Evolutionary conservation across 2,888 invertebrate species (phyloP).

Genomic region (Aquatica leii): DNA sequence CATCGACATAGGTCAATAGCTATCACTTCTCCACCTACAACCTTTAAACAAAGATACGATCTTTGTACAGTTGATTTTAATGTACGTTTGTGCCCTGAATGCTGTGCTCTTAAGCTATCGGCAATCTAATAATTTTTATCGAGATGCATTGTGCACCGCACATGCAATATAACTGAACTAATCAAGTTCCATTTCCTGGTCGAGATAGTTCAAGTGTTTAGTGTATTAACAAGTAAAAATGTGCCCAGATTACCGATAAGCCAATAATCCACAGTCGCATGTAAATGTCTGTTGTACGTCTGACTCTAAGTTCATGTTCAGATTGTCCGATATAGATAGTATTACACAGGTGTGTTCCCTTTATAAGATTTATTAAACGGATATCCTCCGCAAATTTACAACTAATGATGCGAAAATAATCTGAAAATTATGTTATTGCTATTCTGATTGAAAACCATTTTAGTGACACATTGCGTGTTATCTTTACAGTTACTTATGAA

Average conservation of each 20-base stretch:
- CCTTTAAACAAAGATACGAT: conserved; percentile 8
- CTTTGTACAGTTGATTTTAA: conserved; percentile 8
- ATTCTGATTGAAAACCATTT: conserved; percentile 13
- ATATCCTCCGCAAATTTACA: conserved; percentile 37
- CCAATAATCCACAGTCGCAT: conserved; percentile 29
- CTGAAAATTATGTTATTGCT: conserved; percentile 24
- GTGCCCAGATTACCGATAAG: conserved; percentile 19
- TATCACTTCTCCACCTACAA: conserved; percentile 18
- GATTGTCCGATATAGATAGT: conserved; percentile 40
- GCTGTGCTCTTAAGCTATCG: conserved; percentile 8
- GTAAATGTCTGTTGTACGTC: conserved; percentile 35
- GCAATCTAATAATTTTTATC: conserved; percentile 11
- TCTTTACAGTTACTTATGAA: conserved; percentile 11
- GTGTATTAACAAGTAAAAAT: conserved; percentile 23
- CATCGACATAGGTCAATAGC: conserved; percentile 6
- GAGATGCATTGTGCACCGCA: not conserved
- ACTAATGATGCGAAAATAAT: conserved; percentile 29
- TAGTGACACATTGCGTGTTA: conserved; percentile 11
- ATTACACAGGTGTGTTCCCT: conserved; percentile 37
- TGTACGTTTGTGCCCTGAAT: conserved; percentile 6
- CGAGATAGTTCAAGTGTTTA: conserved; percentile 12
- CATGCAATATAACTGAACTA: conserved; percentile 14
- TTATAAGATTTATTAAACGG: conserved; percentile 38
- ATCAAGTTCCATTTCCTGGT: conserved; percentile 27
- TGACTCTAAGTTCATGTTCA: conserved; percentile 35